Percentiles rank a stretch among this genome's conserved stretches.
Evolutionary conservation across 92 coral and sea anemone species (phyloP).

Genomic region (Phenganax stokvisi): DNA sequence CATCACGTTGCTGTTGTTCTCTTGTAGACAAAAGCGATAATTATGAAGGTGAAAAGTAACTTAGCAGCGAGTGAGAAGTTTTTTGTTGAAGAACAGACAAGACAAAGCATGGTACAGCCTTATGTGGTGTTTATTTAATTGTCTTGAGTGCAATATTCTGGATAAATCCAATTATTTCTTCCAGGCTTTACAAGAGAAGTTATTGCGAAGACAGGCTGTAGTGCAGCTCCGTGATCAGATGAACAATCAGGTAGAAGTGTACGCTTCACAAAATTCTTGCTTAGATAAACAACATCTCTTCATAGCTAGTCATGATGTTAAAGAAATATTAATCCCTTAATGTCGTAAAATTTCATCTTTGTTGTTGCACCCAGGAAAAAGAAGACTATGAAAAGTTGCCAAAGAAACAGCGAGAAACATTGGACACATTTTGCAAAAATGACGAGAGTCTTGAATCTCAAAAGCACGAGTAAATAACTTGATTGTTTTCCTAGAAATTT

Average conservation of each 20-base stretch:
- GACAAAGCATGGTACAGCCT: conserved; percentile 70
- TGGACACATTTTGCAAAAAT: conserved; percentile 55
- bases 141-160: too few species aligned
- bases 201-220: conserved; percentile 76
- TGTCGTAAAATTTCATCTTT: not conserved
- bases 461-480: conserved; percentile 55
- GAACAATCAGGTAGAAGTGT: conserved; percentile 60
- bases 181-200: conserved; percentile 79
- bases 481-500: not conserved
- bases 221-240: conserved; percentile 67
- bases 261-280: not conserved
- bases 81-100: conserved; percentile 73
- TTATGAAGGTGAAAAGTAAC: conserved; percentile 72
- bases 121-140: not conserved
- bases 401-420: conserved; percentile 58
- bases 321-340: not conserved
- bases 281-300: too few species aligned
- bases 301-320: not conserved
- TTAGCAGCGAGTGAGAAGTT: conserved; percentile 76
- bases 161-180: not conserved
- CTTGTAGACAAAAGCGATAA: conserved; percentile 70
- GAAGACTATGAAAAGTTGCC: conserved; percentile 64
- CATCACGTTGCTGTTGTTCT: not conserved
- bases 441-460: conserved; percentile 69
- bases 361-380: conserved; percentile 50